Evolutionary conservation across 1,140 invertebrate genomes (phyloP), one percentile per base, ranked within the genome.

Genomic region (Cepaea nemoralis): DNA sequence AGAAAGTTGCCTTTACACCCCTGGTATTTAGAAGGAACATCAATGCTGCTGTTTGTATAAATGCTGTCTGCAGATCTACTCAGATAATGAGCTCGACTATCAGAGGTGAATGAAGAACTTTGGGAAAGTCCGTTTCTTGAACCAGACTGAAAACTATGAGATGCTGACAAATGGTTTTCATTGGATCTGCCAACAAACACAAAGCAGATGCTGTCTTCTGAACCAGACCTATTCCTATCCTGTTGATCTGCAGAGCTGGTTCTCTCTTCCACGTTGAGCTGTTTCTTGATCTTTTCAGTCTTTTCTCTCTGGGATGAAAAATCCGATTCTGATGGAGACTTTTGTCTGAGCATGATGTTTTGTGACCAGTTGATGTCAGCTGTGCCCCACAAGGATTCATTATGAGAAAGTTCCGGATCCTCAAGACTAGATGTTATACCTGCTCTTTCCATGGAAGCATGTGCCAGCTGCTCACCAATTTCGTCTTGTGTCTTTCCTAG

Each of bases 141-240:
- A 27, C 69, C 40, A 39, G 35, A 5, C 1, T 10, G 35, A 71
- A 37, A 37, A 39, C 69, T 40, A 10, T 45, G 35, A 22, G 2
- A 16, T 71, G 39, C 35, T 33, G 42, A 75, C 14, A 1, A 1
- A 2, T 55, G 73, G 3, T 75, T 35, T 50, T 75, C 75, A 40
- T 39, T 16, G 16, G 48, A 19, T 63, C 50, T 81, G 42, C 75
- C 67, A 35, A 80, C 55, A 81, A 84, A 82, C 42, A 84, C 77
- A 67, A 81, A 84, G 39, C 87, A 88, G 76, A 89, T 88, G 77
- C 87, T 88, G 66, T 89, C 88, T 83, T 85, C 86, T 16, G 88
- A 84, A 24, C 39, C 73, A 50, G 70, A 63, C 6, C 19, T 33
- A 1, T 45, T 80, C 14, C 22, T n/a, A 24, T 63, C 16, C n/a